Evolutionary conservation across 1,140 invertebrate genomes (phyloP), one percentile per base, ranked within the genome.

Genomic region (Achatina immaculata): DNA sequence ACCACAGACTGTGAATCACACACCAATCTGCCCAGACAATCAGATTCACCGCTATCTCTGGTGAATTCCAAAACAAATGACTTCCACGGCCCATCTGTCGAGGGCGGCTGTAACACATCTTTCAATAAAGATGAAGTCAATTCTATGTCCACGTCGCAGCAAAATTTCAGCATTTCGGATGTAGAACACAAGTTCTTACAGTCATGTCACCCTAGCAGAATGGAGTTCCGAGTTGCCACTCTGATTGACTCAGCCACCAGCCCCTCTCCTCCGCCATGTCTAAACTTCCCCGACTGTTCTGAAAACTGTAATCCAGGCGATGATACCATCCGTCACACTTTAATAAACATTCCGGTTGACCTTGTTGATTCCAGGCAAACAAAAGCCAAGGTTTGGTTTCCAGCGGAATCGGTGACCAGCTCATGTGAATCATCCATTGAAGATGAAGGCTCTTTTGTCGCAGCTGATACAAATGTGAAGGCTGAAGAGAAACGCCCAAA

Each of bases 211-310:
- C 24, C 1, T 28, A 36, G 9, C 71, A 43, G 71, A 34, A 31
- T 73, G 9, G 71, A 73, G 28, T 43, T 48, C 36, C 28, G 74
- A 11, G 76, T 45, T 45, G 62, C 76, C 0, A 78, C 58, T 11
- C 62, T 78, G 68, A 78, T 45, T 24, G 76, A 78, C 62, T 78
- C 76, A 14, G 76, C 76, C 65, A 78, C 76, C 40, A 78, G 76
- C 34, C 76, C 76, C 43, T 78, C 76, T 31, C 76, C 76, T 9
- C 76, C 76, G 16, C 58, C 76, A 19, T 68, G 62, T 48, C 7
- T 68, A 16, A n/a, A 73, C 21, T 34, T 43, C 40, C 48, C 11
- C 34, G 43, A 73, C 31, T 34, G 28, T 34, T 48, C 21, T 7
- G 71, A 43, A 34, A 31, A 43, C 28, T 40, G 28, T 34, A 21